phyloP scores from a whole-genome alignment of 2,888 invertebrate species.

The Seladonia tumulorum region DNA sequence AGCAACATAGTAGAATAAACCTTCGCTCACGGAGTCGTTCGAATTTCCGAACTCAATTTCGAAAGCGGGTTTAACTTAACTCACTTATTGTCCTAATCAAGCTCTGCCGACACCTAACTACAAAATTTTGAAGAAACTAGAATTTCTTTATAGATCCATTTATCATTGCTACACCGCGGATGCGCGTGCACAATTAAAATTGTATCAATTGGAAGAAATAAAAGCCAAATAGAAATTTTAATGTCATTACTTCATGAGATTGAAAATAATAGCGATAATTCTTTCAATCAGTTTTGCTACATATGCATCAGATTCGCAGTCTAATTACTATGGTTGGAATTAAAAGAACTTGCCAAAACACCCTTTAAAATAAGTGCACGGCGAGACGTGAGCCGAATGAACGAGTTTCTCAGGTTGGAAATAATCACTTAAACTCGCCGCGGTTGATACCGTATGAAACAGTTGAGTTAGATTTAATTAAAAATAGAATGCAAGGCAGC shows the following conservation, averaged over 20 bases:
- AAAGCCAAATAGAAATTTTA: too few species aligned
- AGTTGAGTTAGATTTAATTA: background rate
- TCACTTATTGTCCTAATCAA: background rate
- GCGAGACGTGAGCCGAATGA: background rate
- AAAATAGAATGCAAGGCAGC: background rate
- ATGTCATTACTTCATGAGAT: too few species aligned
- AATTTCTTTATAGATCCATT: too few species aligned
- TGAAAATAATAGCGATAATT: too few species aligned
- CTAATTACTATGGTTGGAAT: too few species aligned
- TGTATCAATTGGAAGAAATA: too few species aligned
- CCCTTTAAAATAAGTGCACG: background rate
- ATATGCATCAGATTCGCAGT: too few species aligned
- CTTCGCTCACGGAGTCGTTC: background rate
- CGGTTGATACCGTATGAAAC: background rate
- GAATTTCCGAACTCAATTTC: background rate
- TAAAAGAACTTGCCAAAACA: too few species aligned
- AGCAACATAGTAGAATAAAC: conserved; percentile 52
- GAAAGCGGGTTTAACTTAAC: background rate
- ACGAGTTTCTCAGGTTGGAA: background rate
- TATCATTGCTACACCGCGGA: too few species aligned
- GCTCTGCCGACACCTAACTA: background rate
- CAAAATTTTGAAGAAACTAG: too few species aligned
- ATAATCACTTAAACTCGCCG: background rate
- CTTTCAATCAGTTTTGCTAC: too few species aligned
- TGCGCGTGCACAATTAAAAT: too few species aligned